phyloP scores from a whole-genome alignment of 2,113 vertebrate species.

The Hippolais icterina region DNA sequence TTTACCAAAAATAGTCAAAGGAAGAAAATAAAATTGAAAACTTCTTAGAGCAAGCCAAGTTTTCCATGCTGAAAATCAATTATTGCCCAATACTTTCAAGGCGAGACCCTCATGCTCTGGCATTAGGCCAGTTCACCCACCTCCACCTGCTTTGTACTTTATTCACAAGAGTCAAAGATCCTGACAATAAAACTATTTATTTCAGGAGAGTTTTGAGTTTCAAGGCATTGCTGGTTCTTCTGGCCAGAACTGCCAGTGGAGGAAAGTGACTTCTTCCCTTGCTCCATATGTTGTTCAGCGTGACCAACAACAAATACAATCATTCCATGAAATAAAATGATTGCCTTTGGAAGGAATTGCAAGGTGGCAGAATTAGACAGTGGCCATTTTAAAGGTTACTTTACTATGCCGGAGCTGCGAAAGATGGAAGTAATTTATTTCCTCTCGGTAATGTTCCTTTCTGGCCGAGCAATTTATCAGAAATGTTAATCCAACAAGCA shows the following conservation, averaged over 20 bases:
- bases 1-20: slow-evolving; percentile 56
- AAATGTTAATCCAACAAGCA: slow-evolving; percentile 81
- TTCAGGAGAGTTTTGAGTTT: slow-evolving; percentile 20
- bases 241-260: background rate
- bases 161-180: background rate
- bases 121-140: background rate
- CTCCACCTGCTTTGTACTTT: slow-evolving; percentile 38
- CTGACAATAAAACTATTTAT: background rate
- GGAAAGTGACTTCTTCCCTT: background rate
- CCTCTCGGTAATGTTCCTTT: slow-evolving; percentile 74
- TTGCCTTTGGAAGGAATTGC: slow-evolving; percentile 70
- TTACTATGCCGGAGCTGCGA: slow-evolving; percentile 55
- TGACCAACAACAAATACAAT: slow-evolving; percentile 44
- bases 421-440: slow-evolving; percentile 79
- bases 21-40: slow-evolving; percentile 54
- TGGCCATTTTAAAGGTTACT: slow-evolving; percentile 74
- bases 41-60: background rate
- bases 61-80: slow-evolving; percentile 53
- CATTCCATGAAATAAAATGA: slow-evolving; percentile 58
- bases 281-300: background rate
- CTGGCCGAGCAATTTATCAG: slow-evolving; percentile 84
- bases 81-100: slow-evolving; percentile 5
- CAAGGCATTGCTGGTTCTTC: background rate
- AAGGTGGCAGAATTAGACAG: slow-evolving; percentile 72
- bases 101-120: background rate